These are phyloP conservation scores for Petrocephalus microphthalmus DNA, from an alignment of 2,113 vertebrate genomes.

Conservation along the genomic window DNA sequence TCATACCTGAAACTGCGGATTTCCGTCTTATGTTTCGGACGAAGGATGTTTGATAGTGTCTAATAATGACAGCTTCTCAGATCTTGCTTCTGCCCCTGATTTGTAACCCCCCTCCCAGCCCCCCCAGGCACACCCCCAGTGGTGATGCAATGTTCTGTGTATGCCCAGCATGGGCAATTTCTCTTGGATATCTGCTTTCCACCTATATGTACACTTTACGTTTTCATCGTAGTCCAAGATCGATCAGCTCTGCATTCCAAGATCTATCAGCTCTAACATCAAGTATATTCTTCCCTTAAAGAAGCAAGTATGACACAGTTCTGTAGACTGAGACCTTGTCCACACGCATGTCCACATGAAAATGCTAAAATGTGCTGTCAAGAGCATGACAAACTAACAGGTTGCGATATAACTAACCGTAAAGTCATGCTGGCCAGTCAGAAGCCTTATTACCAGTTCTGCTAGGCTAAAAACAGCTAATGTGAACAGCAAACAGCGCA, in stretches of 20 bases:
- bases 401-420: too few species aligned
- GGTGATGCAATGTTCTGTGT: not conserved
- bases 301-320: not conserved
- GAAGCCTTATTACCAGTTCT: too few species aligned
- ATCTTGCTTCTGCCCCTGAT: not conserved
- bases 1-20: not conserved
- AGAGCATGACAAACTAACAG: too few species aligned
- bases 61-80: not conserved
- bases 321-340: not conserved
- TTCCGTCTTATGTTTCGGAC: not conserved
- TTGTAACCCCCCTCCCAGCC: not conserved
- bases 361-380: too few species aligned
- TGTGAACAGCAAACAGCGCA: too few species aligned
- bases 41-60: not conserved
- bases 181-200: not conserved
- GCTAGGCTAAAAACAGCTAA: too few species aligned
- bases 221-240: not conserved
- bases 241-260: not conserved
- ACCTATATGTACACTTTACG: not conserved
- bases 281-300: not conserved
- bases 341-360: too few species aligned
- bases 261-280: not conserved
- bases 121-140: not conserved
- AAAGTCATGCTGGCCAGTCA: too few species aligned
- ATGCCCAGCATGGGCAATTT: not conserved